Evolutionary conservation across 1,140 invertebrate genomes (phyloP), one percentile per base, ranked within the genome.

Genomic region (Drosophila equinoxialis): DNA sequence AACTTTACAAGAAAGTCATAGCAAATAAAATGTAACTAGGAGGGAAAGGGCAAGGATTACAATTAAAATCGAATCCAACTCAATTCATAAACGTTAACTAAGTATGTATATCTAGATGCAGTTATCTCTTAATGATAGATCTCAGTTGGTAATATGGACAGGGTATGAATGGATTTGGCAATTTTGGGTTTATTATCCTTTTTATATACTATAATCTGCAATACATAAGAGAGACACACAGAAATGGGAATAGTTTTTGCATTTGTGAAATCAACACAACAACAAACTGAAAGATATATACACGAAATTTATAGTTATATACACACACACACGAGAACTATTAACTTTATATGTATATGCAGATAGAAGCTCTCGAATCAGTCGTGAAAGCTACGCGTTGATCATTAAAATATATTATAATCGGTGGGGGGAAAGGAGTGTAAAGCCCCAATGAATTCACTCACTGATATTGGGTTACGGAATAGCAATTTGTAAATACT

Each of bases 261-360:
- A 45, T 75, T 75, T 75, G 75, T 71, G 48, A 78, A 68, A 65
- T 71, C 65, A 57, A 23, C 2, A 23, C 20, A 23, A 23, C 20
- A 23, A 60, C 65, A 60, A 30, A 66, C 59, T 67, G 63, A 55
- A 63, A 70, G 75, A 76, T 87, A 86, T 87, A 86, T 69, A 86
- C 72, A 85, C 68, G 66, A 73, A 64, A 75, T 86, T 86, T 87
- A 89, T 77, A 86, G 68, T 72, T 71, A 78, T 51, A 51, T 3
- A 17, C 1, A 51, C 20, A 51, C 8, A 57, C 33, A 55, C 45
- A 17, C 10, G 17, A 51, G 45, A 51, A 20, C 17, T 51, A 51
- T 11, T 51, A 51, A 23, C 45, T 37, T 59, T 59, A 37, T 72
- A 78, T 23, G 77, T 72, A 78, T 65, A 71, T 63, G 64, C 61